Conservation (phyloP, 2,888 invertebrate genomes). For the Lasioglossum villosulum region DNA sequence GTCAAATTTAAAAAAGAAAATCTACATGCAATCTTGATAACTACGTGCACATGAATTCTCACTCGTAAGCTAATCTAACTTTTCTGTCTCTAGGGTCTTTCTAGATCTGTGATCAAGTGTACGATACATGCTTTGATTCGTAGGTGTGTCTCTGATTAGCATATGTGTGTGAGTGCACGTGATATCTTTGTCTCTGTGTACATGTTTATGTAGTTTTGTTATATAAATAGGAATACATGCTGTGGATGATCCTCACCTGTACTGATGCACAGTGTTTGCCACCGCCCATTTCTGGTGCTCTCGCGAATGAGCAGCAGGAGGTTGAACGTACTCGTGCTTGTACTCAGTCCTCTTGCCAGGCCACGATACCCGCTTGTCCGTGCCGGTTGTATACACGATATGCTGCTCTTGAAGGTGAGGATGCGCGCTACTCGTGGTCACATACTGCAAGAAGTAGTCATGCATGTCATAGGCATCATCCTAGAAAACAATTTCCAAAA, state of each 20-base stretch:
- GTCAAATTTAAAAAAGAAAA: conserved; percentile 32
- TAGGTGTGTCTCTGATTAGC: neutral
- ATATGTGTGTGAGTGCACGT: neutral
- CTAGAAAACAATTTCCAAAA: conserved; percentile 79
- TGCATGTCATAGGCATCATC: conserved; percentile 82
- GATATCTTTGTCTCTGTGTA: neutral
- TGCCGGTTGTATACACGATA: conserved; percentile 85
- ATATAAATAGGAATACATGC: neutral
- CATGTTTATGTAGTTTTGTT: neutral
- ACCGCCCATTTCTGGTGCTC: conserved; percentile 87
- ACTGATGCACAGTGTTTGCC: conserved; percentile 85
- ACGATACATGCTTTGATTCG: conserved; percentile 29
- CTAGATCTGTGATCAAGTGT: conserved; percentile 4
- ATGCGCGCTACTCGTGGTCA: conserved; percentile 84
- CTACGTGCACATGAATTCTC: conserved; percentile 49
- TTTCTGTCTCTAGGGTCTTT: conserved; percentile 6
- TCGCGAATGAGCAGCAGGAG: conserved; percentile 87
- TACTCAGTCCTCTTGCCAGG: conserved; percentile 84
- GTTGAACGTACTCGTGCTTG: conserved; percentile 87
- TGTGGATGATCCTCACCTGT: conserved; percentile 78
- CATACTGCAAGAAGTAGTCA: conserved; percentile 84
- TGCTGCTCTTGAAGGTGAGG: conserved; percentile 85
- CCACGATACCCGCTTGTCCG: conserved; percentile 87
- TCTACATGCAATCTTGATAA: conserved; percentile 41
- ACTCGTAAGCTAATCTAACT: conserved; percentile 20